These are phyloP conservation scores for Sciurus vulgaris DNA, from an alignment of 2,797 vertebrate species.

Conservation along the genomic window DNA sequence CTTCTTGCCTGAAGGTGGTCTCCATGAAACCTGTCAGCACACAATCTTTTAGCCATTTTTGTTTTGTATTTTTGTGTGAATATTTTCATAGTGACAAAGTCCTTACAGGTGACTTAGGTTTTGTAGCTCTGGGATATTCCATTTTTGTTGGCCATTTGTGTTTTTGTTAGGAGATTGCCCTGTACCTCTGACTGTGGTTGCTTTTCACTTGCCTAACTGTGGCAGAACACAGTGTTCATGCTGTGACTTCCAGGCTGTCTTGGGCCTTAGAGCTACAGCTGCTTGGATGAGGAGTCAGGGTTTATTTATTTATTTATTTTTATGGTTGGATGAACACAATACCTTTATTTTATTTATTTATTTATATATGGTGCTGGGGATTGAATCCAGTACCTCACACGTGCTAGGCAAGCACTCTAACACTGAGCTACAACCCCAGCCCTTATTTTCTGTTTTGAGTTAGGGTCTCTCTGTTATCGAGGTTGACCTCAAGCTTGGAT, in stretches of 20 bases:
- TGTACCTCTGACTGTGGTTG: too few relatives aligned
- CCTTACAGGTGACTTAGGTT: neutral
- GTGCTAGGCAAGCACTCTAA: too few relatives aligned
- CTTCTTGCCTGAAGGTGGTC: neutral
- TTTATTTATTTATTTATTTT: too few relatives aligned
- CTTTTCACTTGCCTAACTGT: neutral
- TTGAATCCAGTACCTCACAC: too few relatives aligned
- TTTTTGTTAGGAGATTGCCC: neutral
- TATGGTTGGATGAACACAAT: too few relatives aligned
- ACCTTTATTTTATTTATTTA: too few relatives aligned
- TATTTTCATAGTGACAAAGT: neutral
- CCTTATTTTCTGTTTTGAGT: too few relatives aligned
- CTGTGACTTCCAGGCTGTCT: neutral
- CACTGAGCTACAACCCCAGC: too few relatives aligned
- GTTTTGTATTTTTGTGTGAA: neutral
- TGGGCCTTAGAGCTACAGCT: neutral
- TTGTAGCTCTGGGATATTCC: neutral
- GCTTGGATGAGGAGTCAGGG: neutral
- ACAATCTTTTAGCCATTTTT: neutral
- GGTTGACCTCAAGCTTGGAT: too few relatives aligned
- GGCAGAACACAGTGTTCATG: neutral
- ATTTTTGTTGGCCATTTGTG: too few relatives aligned
- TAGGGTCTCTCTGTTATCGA: too few relatives aligned
- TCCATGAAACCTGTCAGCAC: neutral
- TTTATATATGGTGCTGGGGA: too few relatives aligned